Base-by-base conservation (phyloP, 2,797 vertebrate species). In the Artibeus jamaicensis region DNA sequence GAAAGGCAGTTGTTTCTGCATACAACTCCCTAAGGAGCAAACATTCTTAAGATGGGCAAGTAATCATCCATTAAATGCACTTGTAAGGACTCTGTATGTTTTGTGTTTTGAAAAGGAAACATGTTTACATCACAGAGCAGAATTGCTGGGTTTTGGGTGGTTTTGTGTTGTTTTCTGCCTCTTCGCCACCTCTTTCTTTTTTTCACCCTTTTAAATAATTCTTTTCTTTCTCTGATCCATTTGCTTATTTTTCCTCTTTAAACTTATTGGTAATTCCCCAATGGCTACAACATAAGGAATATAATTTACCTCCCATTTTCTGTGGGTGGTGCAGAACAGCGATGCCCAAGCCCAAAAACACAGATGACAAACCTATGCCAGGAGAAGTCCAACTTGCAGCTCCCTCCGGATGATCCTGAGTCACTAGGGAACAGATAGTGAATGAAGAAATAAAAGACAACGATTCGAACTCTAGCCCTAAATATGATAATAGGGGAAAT, bases 41-140 rank as follows among this genome's bases (percentile, higher is more conserved):
- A 85, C 53, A 71, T 86, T 32, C 93, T 78, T 81, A 95, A 79
- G 86, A 91, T 70, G 37, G 67, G 3, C 10, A 83, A 78, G 44
- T 76, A 29, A 84, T 73, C 68, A 65, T 57, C 59, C 73, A 83
- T 71, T 81, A 91, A 89, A 79, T 24, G 9, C 14, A 67, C 37
- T 92, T 89, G 89, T n/a, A 93, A 85, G 68, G 48, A 93, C 48
- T 39, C 91, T 92, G 70, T 74, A 48, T 32, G 77, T 89, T 93
- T 91, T 93, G 50, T 93, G 12, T 3, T 68, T 67, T 74, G 76
- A 93, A 88, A 78, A 50, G 34, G 50, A 77, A 96, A 90, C 18
- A 82, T 24, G 70, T 89, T 90, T 89, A 83, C 4, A 83, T 59
- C 77, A 86, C 37, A 84, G 71, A 78, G 67, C 3, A 71, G 22